These are phyloP conservation scores for Salminus brasiliensis DNA, from an alignment of 2,113 vertebrate species.

Conservation along the genomic window DNA sequence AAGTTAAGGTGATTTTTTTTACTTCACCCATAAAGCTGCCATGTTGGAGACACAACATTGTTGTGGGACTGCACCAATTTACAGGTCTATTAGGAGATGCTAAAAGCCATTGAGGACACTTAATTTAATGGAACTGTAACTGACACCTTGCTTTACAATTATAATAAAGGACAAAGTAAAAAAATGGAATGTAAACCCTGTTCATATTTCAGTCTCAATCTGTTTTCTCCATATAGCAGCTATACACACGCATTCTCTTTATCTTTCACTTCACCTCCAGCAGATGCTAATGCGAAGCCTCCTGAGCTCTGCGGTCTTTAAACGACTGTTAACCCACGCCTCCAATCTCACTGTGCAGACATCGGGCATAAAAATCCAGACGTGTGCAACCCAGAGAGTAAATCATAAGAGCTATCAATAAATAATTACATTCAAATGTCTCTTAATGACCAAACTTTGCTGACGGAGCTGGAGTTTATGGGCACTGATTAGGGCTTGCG, in stretches of 20 bases:
- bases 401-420: constrained; percentile 81
- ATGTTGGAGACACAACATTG: too few species aligned
- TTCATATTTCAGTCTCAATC: constrained; percentile 3
- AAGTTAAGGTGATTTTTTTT: too few species aligned
- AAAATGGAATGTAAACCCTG: neutral
- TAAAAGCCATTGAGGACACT: neutral
- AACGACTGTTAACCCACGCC: constrained; percentile 64
- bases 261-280: constrained; percentile 13
- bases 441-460: constrained; percentile 80
- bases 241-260: neutral
- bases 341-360: constrained; percentile 61
- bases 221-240: neutral
- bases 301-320: constrained; percentile 54
- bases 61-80: too few species aligned
- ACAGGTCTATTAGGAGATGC: neutral
- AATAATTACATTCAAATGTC: constrained; percentile 82
- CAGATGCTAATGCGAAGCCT: constrained; percentile 51
- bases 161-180: neutral
- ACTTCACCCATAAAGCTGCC: too few species aligned
- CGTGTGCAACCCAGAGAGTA: constrained; percentile 63
- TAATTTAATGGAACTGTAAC: neutral
- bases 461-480: constrained; percentile 73
- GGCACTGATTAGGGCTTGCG: constrained; percentile 72
- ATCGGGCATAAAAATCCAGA: constrained; percentile 62
- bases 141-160: neutral